A percentile compares a stretch with the other conserved stretches of the same genome.
Conservation (phyloP, 2,888 invertebrate genomes). For the Lycophotia porphyrea region DNA sequence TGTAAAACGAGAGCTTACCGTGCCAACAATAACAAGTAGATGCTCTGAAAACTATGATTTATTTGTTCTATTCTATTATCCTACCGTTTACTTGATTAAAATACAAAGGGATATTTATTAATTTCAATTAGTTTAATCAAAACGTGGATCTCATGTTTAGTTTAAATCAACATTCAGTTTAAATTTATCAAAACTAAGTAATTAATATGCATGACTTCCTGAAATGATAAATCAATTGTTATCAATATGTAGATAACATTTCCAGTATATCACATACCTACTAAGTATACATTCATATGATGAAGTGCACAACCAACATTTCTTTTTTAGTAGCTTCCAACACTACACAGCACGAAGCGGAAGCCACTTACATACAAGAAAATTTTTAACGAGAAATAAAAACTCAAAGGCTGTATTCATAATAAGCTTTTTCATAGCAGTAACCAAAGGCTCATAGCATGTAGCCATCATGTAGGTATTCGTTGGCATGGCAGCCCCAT, state of each 20-base stretch:
- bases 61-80: slow-evolving; percentile 52
- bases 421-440: slow-evolving; percentile 79
- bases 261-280: slow-evolving; percentile 10
- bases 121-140: slow-evolving; percentile 19
- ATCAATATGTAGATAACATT: slow-evolving; percentile 26
- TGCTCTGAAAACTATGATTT: slow-evolving; percentile 61
- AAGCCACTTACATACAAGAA: slow-evolving; percentile 61
- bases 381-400: slow-evolving; percentile 74
- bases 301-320: slow-evolving; percentile 10
- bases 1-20: slow-evolving; percentile 67
- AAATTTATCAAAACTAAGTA: slow-evolving; percentile 17
- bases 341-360: slow-evolving; percentile 12
- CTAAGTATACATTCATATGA: neutral
- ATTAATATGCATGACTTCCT: slow-evolving; percentile 33
- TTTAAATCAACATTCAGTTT: slow-evolving; percentile 16
- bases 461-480: slow-evolving; percentile 78
- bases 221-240: slow-evolving; percentile 36
- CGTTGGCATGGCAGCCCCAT: slow-evolving; percentile 83
- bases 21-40: slow-evolving; percentile 69
- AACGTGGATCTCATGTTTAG: neutral
- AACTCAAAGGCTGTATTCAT: slow-evolving; percentile 74
- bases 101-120: slow-evolving; percentile 5
- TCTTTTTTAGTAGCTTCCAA: neutral
- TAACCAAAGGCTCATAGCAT: slow-evolving; percentile 74
- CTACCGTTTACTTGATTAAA: slow-evolving; percentile 28